A percentile compares a stretch with the other conserved stretches of the same genome.
phyloP scores from a whole-genome alignment of 2,113 vertebrate genomes.

The Verasper variegatus region DNA sequence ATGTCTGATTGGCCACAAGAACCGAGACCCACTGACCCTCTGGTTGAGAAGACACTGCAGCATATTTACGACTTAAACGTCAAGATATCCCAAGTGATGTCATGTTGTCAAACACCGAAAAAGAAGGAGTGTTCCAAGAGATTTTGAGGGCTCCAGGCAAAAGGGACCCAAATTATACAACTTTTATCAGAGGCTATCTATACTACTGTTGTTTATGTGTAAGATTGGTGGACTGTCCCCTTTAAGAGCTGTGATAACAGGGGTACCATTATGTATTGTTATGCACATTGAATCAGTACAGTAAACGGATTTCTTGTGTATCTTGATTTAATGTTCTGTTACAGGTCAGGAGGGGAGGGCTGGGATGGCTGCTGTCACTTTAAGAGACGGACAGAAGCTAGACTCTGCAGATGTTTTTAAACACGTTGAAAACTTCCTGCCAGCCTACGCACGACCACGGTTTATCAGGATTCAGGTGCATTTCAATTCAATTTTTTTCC shows the following conservation, averaged over 20 bases:
- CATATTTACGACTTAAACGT: no score
- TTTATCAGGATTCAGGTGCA: conserved; percentile 88
- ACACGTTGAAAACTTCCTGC: conserved; percentile 81
- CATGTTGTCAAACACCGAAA: no score
- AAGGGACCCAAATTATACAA: no score
- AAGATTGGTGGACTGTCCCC: no score
- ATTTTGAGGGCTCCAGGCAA: no score
- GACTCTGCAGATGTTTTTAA: conserved; percentile 74
- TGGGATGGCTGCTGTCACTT: conserved; percentile 85
- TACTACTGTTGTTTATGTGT: no score
- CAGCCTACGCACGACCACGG: conserved; percentile 83
- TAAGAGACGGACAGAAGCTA: conserved; percentile 79
- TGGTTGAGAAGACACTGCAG: no score
- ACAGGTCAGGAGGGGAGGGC: conserved; percentile 86
- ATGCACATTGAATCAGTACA: background rate
- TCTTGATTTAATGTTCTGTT: background rate
- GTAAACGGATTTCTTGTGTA: background rate
- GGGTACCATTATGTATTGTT: background rate
- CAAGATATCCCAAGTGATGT: no score
- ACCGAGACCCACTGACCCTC: no score
- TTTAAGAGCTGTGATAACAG: background rate
- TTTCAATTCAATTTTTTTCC: background rate
- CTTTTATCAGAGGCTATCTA: no score
- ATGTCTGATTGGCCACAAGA: no score
- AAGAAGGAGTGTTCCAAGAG: no score